A percentile compares a stretch with the other conserved stretches of the same genome.
Conservation (phyloP, 2,113 vertebrate species). For the Sclerurus mexicanus region DNA sequence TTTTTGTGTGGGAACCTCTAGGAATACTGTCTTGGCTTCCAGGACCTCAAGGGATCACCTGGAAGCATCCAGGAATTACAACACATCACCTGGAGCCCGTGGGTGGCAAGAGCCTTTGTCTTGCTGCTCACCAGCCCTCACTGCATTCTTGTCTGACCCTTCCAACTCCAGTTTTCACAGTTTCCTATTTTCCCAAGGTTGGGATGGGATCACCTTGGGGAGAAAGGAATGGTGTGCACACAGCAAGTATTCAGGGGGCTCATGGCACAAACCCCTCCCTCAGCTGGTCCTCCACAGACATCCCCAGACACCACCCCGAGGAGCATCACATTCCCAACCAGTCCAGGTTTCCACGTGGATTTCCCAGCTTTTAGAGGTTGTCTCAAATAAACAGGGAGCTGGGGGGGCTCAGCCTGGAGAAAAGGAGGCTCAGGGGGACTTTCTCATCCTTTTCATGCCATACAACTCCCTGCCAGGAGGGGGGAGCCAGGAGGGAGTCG, state of each 20-base stretch:
- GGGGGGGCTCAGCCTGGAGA: neutral
- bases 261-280: neutral
- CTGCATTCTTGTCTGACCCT: neutral
- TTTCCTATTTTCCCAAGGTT: neutral
- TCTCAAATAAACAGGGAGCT: neutral
- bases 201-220: neutral
- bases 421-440: neutral
- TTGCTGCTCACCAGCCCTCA: neutral
- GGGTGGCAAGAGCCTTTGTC: neutral
- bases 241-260: neutral
- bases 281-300: neutral
- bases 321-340: neutral
- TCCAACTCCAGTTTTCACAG: neutral
- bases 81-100: neutral
- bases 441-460: neutral
- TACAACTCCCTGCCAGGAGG: neutral
- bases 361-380: neutral
- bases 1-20: neutral
- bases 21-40: neutral
- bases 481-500: rapidly evolving
- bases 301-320: neutral
- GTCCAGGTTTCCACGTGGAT: rapidly evolving
- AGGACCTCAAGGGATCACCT: neutral
- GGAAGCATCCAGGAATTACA: neutral
- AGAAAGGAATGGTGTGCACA: neutral